These are phyloP conservation scores for Acanthornis magna DNA, from an alignment of 2,797 vertebrate species.

Conservation along the genomic window DNA sequence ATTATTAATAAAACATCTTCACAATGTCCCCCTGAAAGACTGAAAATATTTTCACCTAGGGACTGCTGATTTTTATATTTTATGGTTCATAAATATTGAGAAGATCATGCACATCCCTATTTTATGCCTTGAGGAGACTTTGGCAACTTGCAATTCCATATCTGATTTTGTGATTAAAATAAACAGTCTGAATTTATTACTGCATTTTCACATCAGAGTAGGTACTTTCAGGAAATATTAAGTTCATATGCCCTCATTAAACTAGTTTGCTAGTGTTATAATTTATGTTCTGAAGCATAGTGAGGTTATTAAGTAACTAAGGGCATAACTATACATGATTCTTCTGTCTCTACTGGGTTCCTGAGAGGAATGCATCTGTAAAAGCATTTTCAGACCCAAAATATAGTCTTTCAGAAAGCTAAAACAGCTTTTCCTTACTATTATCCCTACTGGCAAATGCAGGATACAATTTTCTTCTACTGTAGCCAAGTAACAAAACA, in stretches of 20 bases:
- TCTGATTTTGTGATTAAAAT: constrained; percentile 35
- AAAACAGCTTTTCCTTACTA: not conserved
- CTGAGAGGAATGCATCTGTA: not conserved
- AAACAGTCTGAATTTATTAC: constrained; percentile 22
- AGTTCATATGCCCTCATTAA: constrained; percentile 26
- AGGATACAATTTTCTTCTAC: not conserved
- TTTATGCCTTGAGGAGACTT: constrained; percentile 18
- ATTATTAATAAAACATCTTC: constrained; percentile 11
- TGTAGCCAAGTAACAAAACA: not conserved
- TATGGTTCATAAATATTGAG: constrained; percentile 35
- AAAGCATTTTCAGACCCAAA: not conserved
- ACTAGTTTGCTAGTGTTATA: constrained; percentile 1
- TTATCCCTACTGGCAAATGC: not conserved
- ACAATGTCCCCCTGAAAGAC: not conserved
- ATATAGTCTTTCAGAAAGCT: not conserved
- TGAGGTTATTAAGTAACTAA: constrained; percentile 21
- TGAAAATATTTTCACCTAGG: not conserved
- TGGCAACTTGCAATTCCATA: not conserved
- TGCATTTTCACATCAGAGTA: not conserved
- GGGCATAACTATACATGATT: not conserved
- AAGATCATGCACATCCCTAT: not conserved
- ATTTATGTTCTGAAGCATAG: constrained; percentile 19
- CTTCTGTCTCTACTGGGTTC: not conserved
- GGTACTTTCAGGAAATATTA: constrained; percentile 35
- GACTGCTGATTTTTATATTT: constrained; percentile 3